Base-by-base conservation (phyloP, 2,797 vertebrate species). In the Naso thynnoides region DNA sequence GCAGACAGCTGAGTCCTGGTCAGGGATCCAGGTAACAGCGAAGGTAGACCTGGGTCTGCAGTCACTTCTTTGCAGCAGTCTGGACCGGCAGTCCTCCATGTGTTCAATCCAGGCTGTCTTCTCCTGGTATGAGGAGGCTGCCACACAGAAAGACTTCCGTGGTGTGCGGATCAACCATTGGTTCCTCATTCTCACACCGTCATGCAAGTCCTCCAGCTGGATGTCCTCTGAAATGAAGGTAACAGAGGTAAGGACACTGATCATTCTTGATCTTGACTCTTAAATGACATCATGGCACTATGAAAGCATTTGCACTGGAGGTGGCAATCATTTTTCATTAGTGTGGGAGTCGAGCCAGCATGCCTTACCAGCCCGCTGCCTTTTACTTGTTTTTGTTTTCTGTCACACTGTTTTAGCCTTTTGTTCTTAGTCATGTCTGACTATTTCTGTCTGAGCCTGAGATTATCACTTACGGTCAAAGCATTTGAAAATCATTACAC, bases 101-200 rank as follows among this genome's bases (percentile, higher is more conserved):
- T 96, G 97, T 42, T 93, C 91, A 42, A 98, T 95, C 97, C 97
- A 98, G 52, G 95, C 96, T 47, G 64, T 93, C 82, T 97, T 95
- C 91, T 98, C 97, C 0, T 94, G 91, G 0, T 64, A 44, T 0
- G 97, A 97, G 7, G 93, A 92, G 0, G 97, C 97, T 0, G 94
- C 93, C 60, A 98, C 95, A 15, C 94, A 95, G 42, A 99, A 99
- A 67, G 97, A 98, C 80, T 99, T 99, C 70, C 94, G 93, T 3
- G 96, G 95, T 0, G 96, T 97, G 76, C 95, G 95, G 66, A 98
- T 94, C 88, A 98, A 89, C 97, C 97, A 99, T 5, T 95, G 96
- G 93, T 98, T 96, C 75, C 85, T 94, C 95, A 96, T 95, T n/a
- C 81, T 86, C 41, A 84, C 8, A 7, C 94, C 90, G 31, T 97